Percentiles rank a stretch among this genome's conserved stretches.
phyloP scores from a whole-genome alignment of 2,797 vertebrate genomes.

The Streptopelia turtur region DNA sequence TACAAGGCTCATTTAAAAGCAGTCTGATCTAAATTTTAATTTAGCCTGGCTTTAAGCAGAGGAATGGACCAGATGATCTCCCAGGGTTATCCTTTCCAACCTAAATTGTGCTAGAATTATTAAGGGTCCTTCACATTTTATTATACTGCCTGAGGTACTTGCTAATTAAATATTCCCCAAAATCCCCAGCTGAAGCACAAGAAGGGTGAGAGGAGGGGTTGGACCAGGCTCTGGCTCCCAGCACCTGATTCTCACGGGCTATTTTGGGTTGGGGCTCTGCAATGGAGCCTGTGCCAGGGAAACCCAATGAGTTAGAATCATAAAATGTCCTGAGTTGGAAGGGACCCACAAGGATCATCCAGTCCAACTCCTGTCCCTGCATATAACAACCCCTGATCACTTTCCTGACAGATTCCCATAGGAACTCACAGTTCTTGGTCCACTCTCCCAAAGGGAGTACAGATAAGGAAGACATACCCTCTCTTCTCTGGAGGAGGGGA shows the following conservation, averaged over 20 bases:
- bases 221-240: background rate
- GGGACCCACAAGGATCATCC: too few species aligned
- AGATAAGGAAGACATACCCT: background rate
- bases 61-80: background rate
- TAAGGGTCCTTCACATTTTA: background rate
- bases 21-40: background rate
- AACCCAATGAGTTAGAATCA: background rate
- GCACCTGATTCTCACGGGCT: background rate
- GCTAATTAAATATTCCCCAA: background rate
- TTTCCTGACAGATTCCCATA: background rate
- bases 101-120: background rate
- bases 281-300: background rate
- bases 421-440: background rate
- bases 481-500: background rate
- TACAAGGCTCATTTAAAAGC: background rate
- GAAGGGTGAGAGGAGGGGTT: background rate
- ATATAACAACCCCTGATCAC: too few species aligned
- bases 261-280: background rate
- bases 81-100: background rate
- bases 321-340: too few species aligned
- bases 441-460: background rate
- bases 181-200: background rate
- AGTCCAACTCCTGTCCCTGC: too few species aligned
- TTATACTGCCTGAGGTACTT: background rate
- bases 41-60: background rate